Evolutionary conservation across 2,113 vertebrate genomes (phyloP).

Genomic region (Tachysurus fulvidraco): DNA sequence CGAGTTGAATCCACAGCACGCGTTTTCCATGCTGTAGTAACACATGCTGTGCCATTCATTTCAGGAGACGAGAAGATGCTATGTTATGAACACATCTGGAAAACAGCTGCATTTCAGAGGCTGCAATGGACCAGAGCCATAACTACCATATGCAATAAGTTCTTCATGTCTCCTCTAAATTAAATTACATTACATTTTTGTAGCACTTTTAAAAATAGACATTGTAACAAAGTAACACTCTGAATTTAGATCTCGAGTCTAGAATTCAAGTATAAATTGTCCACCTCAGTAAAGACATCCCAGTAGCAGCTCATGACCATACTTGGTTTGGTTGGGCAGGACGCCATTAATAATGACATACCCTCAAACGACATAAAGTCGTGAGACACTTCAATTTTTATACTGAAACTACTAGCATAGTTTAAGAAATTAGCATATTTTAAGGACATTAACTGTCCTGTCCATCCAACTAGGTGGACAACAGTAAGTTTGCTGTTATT

Average conservation of each 20-base stretch:
- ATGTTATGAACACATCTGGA: conserved; percentile 54
- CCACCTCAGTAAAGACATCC: not conserved
- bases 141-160: not conserved
- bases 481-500: not conserved
- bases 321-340: not conserved
- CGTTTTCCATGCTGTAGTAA: not conserved
- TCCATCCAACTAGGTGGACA: not conserved
- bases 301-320: not conserved
- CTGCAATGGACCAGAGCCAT: conserved; percentile 52
- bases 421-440: no score
- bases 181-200: not conserved
- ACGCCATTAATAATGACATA: not conserved
- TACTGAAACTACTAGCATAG: not conserved
- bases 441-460: no score
- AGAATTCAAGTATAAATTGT: not conserved
- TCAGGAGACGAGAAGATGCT: not conserved
- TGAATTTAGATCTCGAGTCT: not conserved
- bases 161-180: not conserved
- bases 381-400: not conserved
- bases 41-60: not conserved
- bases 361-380: not conserved
- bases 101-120: conserved; percentile 64
- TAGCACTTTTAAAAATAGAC: not conserved
- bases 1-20: not conserved
- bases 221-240: not conserved